Evolutionary conservation across 1,140 invertebrate species (phyloP), one percentile per base, ranked within the genome.

Genomic region (Aphidius ervi): DNA sequence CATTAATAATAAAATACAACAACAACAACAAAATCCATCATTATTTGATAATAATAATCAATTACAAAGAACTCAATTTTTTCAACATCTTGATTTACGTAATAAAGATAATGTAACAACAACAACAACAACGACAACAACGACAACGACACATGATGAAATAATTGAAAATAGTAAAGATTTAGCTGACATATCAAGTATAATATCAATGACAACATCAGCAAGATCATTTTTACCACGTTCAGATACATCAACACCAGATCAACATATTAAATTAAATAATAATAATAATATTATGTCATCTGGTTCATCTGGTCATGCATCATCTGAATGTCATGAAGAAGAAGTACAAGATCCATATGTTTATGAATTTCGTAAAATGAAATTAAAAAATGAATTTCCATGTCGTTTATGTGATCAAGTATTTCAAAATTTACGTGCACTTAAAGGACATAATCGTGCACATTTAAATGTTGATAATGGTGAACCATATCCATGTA

Each of bases 361-460:
- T 66, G 87, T 88, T 2, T 85, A 86, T 1, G 89, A 92, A 67
- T 91, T 92, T 58, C 81, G 91, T 1, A 86, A 88, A 59, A 93
- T 93, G 92, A 94, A 94, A 70, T 68, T 92, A 20, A 86, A 90
- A 50, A 90, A 92, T 0, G 90, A 94, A 71, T 95, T 95, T 68
- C 91, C 93, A 1, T 97, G 94, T 72, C 84, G 92, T 61, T 81
- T 95, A 6, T 97, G 94, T 75, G 83, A 85, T 0, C 85, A 87
- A 0, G 85, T 93, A 4, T 95, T 94, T 67, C 90, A 91, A 0
- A 96, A 95, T 72, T 78, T 95, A n/a, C 83, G 93, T 8, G 91
- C 93, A 1, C 79, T 95, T 1, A 95, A 95, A 74, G 93, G 92
- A 0, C 95, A 97, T 74, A 94, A 93, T 68, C 81, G 90, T 37